These are phyloP conservation scores for Stramonita haemastoma DNA, from an alignment of 2,888 invertebrate species.

Conservation along the genomic window DNA sequence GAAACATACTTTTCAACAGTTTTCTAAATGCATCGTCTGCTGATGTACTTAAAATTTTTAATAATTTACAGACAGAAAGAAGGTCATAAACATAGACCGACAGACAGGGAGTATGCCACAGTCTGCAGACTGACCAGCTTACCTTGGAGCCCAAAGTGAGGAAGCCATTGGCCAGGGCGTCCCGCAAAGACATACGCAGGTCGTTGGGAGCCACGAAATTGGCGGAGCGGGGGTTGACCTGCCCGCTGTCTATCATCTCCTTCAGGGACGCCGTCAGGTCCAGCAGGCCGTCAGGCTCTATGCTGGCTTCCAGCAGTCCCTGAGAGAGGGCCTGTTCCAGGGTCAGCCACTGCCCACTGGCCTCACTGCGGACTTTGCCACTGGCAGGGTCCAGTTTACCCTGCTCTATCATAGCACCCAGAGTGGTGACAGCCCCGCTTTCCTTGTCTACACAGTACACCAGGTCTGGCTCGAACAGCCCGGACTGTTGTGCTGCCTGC, in stretches of 20 bases:
- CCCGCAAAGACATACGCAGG: constrained; percentile 79
- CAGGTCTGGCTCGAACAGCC: constrained; percentile 63
- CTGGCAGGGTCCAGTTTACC: constrained; percentile 81
- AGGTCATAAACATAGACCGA: too few relatives aligned
- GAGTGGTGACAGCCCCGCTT: constrained; percentile 66
- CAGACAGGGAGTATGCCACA: too few relatives aligned
- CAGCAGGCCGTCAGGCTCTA: constrained; percentile 67
- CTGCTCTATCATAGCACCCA: constrained; percentile 65
- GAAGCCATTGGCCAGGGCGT: constrained; percentile 85
- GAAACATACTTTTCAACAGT: too few relatives aligned
- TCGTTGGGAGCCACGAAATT: constrained; percentile 77
- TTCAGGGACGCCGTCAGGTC: constrained; percentile 67
- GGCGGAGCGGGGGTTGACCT: constrained; percentile 67
- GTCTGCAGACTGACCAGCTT: background rate
- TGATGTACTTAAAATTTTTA: too few relatives aligned
- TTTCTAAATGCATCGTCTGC: too few relatives aligned
- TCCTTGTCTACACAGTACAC: constrained; percentile 73
- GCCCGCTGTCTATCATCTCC: constrained; percentile 68
- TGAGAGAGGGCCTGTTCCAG: constrained; percentile 88
- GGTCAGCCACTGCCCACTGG: constrained; percentile 82
- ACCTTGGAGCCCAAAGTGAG: constrained; percentile 83
- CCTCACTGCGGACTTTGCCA: constrained; percentile 82
- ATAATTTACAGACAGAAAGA: too few relatives aligned
- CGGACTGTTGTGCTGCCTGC: constrained; percentile 84
- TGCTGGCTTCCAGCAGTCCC: constrained; percentile 80